Evolutionary conservation across 2,113 vertebrate genomes (phyloP).

Genomic region (Coreoperca whiteheadi): DNA sequence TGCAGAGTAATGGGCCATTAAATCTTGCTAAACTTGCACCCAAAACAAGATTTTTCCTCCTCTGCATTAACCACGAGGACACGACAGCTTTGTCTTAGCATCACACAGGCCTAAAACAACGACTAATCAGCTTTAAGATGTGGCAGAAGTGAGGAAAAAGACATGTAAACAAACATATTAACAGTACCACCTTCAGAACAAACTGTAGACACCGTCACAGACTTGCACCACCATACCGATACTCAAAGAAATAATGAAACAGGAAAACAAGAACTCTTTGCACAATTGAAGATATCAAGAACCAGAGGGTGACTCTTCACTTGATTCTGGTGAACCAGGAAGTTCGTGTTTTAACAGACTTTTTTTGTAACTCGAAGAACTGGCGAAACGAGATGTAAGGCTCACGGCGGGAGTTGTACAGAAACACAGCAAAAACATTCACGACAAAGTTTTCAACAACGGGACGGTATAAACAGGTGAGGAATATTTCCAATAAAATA

Average conservation of each 20-base stretch:
- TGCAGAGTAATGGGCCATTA: conserved; percentile 43
- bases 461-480: conserved; percentile 21
- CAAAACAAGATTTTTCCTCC: conserved; percentile 4
- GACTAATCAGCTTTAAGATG: conserved; percentile 30
- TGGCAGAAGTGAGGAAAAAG: conserved; percentile 18
- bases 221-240: conserved; percentile 48
- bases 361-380: conserved; percentile 54
- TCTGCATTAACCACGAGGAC: conserved; percentile 20
- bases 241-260: conserved; percentile 55
- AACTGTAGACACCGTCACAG: conserved; percentile 51
- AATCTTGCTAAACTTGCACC: conserved; percentile 27
- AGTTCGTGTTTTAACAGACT: conserved; percentile 60
- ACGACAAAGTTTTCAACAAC: conserved; percentile 24
- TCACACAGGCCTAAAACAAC: conserved; percentile 29
- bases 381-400: conserved; percentile 45
- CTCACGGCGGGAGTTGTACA: conserved; percentile 32
- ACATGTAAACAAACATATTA: conserved; percentile 49
- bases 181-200: conserved; percentile 54
- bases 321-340: conserved; percentile 30
- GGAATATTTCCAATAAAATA: not conserved
- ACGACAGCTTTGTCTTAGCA: conserved; percentile 12
- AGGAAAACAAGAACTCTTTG: conserved; percentile 67
- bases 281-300: conserved; percentile 64
- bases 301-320: conserved; percentile 1
- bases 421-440: conserved; percentile 52